Base-by-base conservation (phyloP, 2,888 invertebrate genomes). In the Hydroisotoma schaefferi region DNA sequence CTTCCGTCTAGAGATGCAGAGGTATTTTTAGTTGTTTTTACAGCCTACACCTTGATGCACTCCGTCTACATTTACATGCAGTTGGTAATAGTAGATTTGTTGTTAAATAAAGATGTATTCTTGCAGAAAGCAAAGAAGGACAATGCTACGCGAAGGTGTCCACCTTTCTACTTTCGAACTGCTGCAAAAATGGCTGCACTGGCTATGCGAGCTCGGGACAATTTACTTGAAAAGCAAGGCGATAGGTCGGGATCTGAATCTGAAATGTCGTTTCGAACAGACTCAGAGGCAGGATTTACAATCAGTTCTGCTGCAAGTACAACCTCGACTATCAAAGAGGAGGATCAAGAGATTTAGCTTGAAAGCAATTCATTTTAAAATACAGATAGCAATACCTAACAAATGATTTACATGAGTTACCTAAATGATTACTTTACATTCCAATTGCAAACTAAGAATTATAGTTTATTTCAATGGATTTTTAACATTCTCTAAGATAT, bases 1-100 rank as follows among this genome's bases (percentile, higher is more conserved):
- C 80, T 88, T 74, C 88, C 88, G 0, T 87, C 87, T 0, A 80
- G 88, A 68, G 86, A 87, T 75, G 85, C 83, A 75, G 79, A 82
- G 77, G 84, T 84, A 76, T 73, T 75, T 12, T 44, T 38, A 29
- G 12, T 53, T 57, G n/a, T 44, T 2, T 29, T 26, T 15, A 25
- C 25, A 40, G 18, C 28, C 10, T 20, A 27, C 15, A 8, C 28
- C 23, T 55, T 20, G 15, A 20, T 55, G 20, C 40, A n/a, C n/a
- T n/a, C n/a, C n/a, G n/a, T n/a, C n/a, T n/a, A n/a, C n/a, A n/a
- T n/a, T n/a, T n/a, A n/a, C n/a, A n/a, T n/a, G n/a, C n/a, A n/a
- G n/a, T n/a, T n/a, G n/a, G n/a, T n/a, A n/a, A n/a, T n/a, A n/a
- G n/a, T n/a, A n/a, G n/a, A n/a, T n/a, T n/a, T n/a, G n/a, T n/a